A percentile compares a stretch with the other conserved stretches of the same genome.
Conservation (phyloP, 1,140 invertebrate genomes). For the Saccostrea glomerata region DNA sequence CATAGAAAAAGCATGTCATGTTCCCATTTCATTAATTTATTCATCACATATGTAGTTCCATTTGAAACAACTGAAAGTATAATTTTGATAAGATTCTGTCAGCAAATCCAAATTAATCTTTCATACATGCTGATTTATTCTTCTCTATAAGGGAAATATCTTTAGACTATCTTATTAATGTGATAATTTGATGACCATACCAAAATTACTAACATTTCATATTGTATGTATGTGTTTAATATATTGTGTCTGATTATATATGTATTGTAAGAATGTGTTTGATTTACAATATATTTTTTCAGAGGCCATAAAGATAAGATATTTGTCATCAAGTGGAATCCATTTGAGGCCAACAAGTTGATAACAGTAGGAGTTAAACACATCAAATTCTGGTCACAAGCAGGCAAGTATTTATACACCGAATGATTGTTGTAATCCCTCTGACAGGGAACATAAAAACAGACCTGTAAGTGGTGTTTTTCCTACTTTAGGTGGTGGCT, state of each 20-base stretch:
- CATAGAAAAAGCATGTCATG: background rate
- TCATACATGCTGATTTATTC: no score
- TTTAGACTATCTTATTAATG: no score
- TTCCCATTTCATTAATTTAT: background rate
- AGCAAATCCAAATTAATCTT: no score
- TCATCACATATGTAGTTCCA: no score
- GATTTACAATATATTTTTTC: constrained; percentile 45
- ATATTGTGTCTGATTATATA: no score
- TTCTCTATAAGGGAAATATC: no score
- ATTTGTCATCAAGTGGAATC: constrained; percentile 80
- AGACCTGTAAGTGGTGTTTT: background rate
- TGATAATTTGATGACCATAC: no score
- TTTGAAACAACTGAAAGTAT: no score
- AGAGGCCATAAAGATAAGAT: constrained; percentile 80
- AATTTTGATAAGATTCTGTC: no score
- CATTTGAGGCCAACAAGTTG: constrained; percentile 73
- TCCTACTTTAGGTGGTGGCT: constrained; percentile 74
- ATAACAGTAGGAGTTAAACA: constrained; percentile 79
- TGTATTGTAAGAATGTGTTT: no score
- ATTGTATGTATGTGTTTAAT: no score
- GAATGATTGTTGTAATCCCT: background rate
- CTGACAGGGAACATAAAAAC: background rate
- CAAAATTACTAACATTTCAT: no score
- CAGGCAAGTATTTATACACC: constrained; percentile 64
- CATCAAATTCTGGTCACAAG: constrained; percentile 80